These are phyloP conservation scores for Collichthys lucidus DNA, from an alignment of 2,113 vertebrate genomes.

Conservation along the genomic window DNA sequence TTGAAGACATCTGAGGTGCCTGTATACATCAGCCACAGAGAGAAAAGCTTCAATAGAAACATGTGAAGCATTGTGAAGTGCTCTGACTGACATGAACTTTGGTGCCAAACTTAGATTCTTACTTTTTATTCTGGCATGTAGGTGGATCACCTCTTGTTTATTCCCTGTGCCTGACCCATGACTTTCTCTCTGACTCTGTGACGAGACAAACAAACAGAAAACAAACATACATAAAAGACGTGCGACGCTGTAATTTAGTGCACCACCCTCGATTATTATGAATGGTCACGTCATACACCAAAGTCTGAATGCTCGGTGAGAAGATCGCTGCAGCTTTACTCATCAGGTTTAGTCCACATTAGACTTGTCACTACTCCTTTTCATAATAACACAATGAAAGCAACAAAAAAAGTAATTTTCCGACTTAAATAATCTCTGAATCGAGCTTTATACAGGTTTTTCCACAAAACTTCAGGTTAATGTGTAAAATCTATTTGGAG, in stretches of 20 bases:
- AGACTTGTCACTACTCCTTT: not conserved
- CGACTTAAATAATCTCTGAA: not conserved
- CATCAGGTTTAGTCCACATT: not conserved
- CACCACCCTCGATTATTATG: not conserved
- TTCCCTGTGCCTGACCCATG: conserved; percentile 3
- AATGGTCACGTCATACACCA: not conserved
- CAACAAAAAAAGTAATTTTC: not conserved
- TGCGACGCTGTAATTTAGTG: not conserved
- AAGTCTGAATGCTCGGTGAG: not conserved
- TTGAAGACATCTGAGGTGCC: not conserved
- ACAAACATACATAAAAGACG: conserved; percentile 10
- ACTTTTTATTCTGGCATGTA: conserved; percentile 4
- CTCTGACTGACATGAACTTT: not conserved
- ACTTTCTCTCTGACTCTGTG: not conserved
- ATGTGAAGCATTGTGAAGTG: not conserved
- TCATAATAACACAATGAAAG: too few species aligned
- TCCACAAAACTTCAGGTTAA: not conserved
- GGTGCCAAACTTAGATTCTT: conserved; percentile 18
- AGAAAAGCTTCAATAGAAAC: not conserved
- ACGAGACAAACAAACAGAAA: not conserved
- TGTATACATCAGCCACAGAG: not conserved
- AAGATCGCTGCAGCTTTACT: not conserved
- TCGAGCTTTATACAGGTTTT: not conserved
- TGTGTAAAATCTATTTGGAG: not conserved
- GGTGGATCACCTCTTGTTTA: conserved; percentile 4